Evolutionary conservation across 2,113 vertebrate species (phyloP).

Genomic region (Rana temporaria): DNA sequence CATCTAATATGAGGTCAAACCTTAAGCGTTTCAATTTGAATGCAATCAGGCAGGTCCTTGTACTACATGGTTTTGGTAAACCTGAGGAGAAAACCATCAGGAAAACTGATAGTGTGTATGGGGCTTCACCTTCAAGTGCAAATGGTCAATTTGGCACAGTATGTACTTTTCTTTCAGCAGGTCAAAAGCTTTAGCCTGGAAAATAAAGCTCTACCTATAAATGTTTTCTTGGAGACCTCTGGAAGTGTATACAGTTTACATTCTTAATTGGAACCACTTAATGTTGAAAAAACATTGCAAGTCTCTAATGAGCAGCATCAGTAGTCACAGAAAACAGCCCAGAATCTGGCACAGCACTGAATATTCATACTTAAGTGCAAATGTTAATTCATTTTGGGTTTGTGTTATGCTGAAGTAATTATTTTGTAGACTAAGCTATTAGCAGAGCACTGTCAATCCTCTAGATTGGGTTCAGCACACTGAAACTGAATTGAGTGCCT

Average conservation of each 20-base stretch:
- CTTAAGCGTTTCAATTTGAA: no score
- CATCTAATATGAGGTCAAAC: no score
- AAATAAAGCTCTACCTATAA: background rate
- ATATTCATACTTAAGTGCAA: conserved; percentile 66
- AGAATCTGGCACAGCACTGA: conserved; percentile 59
- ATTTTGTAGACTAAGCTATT: conserved; percentile 66
- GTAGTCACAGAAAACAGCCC: conserved; percentile 59
- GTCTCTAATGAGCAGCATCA: conserved; percentile 58
- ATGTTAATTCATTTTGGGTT: conserved; percentile 66
- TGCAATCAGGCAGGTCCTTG: no score
- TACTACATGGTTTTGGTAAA: no score
- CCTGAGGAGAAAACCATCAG: no score
- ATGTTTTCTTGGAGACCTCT: conserved; percentile 24
- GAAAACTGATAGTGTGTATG: no score
- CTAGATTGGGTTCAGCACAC: conserved; percentile 62
- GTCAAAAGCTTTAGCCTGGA: background rate
- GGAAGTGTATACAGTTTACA: conserved; percentile 50
- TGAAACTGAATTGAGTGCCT: conserved; percentile 61
- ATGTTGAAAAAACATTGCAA: conserved; percentile 57
- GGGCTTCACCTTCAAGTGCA: no score
- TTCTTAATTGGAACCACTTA: conserved; percentile 64
- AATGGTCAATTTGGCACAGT: no score
- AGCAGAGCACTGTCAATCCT: conserved; percentile 62
- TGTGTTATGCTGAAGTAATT: conserved; percentile 63
- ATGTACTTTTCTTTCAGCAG: no score